These are phyloP conservation scores for Papilio helenus DNA, from an alignment of 1,140 invertebrate species.

Conservation along the genomic window DNA sequence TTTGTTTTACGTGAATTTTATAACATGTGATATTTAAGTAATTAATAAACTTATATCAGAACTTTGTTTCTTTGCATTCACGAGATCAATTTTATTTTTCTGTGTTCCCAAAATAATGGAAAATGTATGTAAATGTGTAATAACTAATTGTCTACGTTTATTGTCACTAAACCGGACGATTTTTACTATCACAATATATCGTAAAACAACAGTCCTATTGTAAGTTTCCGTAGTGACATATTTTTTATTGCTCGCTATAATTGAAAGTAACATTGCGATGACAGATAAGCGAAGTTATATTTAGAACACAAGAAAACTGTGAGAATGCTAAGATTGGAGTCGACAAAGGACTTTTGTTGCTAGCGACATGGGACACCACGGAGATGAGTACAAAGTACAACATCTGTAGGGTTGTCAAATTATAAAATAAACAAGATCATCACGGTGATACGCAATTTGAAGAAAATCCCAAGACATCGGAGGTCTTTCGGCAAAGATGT, in stretches of 20 bases:
- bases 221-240: slow-evolving; percentile 3
- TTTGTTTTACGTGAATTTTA: slow-evolving; percentile 8
- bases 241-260: slow-evolving; percentile 7
- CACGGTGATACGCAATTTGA: too few species aligned
- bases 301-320: slow-evolving; percentile 19
- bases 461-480: too few species aligned
- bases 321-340: not conserved
- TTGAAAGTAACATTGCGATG: slow-evolving; percentile 11
- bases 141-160: too few species aligned
- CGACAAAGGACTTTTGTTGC: slow-evolving; percentile 10
- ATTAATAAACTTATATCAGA: not conserved
- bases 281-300: slow-evolving; percentile 14
- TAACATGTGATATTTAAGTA: not conserved
- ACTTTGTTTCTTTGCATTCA: not conserved
- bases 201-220: not conserved
- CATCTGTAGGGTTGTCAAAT: not conserved
- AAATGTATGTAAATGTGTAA: not conserved
- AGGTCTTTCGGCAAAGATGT: too few species aligned
- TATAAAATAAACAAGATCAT: not conserved
- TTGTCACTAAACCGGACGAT: not conserved
- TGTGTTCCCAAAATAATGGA: not conserved
- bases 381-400: not conserved
- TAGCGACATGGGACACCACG: not conserved
- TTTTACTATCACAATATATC: not conserved
- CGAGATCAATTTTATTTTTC: too few species aligned